Evolutionary conservation across 2,888 invertebrate genomes (phyloP), one percentile per base, ranked within the genome.

Genomic region (Netelia fuscicornis): DNA sequence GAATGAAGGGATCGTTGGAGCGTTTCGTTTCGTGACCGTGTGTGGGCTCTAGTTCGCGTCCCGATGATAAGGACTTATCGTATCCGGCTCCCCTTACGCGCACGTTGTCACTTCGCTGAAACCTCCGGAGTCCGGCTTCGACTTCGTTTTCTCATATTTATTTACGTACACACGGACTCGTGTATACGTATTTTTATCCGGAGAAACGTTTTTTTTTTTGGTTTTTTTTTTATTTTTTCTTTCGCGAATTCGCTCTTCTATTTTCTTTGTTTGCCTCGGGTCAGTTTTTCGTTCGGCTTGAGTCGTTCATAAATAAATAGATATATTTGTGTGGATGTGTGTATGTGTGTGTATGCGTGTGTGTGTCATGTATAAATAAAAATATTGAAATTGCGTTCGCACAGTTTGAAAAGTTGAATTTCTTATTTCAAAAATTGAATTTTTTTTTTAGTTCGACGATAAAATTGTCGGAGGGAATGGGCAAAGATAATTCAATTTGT

Each of bases 41-140:
- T 70, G 86, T 68, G 78, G 78, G 81, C 75, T 84, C 75, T 81
- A 81, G 88, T 90, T 87, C 84, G 89, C 89, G 87, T 88, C 86
- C 87, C 84, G 87, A 88, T 89, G 92, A 92, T 92, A 92, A 92
- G 88, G 87, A 83, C 89, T 92, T 92, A 92, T 92, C 92, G 88
- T 91, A 92, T 92, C 91, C 91, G 91, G 90, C 89, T 91, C 90
- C 89, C 90, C 89, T 91, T 90, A 42, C 83, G 67, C 83, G 86
- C 87, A 87, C 89, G 70, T 86, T 79, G 86, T 82, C 79, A 82
- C 78, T 84, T 76, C 72, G 60, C 70, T 65, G 58, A 58, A 83
- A 75, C 68, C 78, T 74, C 64, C 48, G n/a, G 23, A 48, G 48
- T 62, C 9, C 8, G 58, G 8, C 54, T 60, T 52, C 67, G 60